phyloP scores from a whole-genome alignment of 2,888 invertebrate species.

The Leistus spinibarbis region DNA sequence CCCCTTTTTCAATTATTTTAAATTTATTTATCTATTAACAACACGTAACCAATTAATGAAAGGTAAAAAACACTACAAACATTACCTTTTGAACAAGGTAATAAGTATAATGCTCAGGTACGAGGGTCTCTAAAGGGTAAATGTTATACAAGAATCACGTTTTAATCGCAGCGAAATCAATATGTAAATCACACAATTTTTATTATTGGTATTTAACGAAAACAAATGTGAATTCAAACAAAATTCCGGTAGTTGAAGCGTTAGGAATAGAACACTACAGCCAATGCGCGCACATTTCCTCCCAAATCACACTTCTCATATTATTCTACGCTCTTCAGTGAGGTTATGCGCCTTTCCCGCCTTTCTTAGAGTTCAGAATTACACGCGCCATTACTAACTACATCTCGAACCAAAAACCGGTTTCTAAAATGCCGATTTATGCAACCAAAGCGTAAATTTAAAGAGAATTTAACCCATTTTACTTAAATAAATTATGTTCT shows the following conservation, averaged over 20 bases:
- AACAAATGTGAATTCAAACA: background rate
- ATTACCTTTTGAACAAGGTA: conserved; percentile 31
- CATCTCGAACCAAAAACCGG: no score
- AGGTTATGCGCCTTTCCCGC: no score
- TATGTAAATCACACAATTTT: background rate
- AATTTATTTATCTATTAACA: conserved; percentile 29
- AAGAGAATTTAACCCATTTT: no score
- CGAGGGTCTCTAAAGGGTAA: conserved; percentile 38
- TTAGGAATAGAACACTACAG: conserved; percentile 19
- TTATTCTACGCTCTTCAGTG: no score
- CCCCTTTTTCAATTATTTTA: conserved; percentile 30
- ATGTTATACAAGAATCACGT: conserved; percentile 11
- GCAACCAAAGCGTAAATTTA: no score
- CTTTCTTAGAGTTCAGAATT: no score
- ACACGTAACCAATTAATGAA: conserved; percentile 38
- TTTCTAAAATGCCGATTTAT: no score
- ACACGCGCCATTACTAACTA: no score
- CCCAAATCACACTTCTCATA: no score
- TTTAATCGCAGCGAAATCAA: conserved; percentile 18
- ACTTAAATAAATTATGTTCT: no score
- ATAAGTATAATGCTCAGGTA: conserved; percentile 38
- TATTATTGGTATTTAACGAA: background rate
- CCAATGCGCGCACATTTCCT: background rate
- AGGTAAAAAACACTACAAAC: conserved; percentile 38
- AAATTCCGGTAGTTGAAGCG: background rate